Conservation (phyloP, 1,140 invertebrate genomes). For the Dinoponera quadriceps region DNA sequence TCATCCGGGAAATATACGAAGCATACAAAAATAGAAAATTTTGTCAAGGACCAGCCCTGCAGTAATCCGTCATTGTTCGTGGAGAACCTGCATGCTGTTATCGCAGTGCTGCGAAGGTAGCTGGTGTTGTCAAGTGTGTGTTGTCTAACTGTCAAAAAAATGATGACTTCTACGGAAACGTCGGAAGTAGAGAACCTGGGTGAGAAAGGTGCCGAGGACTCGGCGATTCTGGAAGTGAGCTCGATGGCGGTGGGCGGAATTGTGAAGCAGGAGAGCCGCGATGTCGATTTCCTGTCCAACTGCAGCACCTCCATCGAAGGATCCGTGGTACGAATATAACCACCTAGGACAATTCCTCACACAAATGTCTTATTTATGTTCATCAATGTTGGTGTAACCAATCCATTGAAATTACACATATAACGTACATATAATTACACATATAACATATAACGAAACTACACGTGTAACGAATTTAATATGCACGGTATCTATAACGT, state of each 20-base stretch:
- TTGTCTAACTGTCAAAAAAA: conserved; percentile 67
- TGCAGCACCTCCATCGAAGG: conserved; percentile 84
- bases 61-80: not conserved
- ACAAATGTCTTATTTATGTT: not conserved
- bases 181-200: conserved; percentile 74
- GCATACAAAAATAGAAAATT: too few relatives aligned
- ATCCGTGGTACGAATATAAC: conserved; percentile 81
- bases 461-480: too few relatives aligned
- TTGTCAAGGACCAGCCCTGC: too few relatives aligned
- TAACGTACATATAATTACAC: not conserved
- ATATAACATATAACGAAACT: not conserved
- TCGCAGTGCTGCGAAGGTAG: conserved; percentile 23
- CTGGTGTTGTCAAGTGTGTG: conserved; percentile 10
- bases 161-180: conserved; percentile 81
- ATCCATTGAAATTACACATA: conserved; percentile 7
- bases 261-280: conserved; percentile 79
- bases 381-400: not conserved
- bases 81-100: conserved; percentile 44
- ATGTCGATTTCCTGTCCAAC: conserved; percentile 82
- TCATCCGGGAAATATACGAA: too few relatives aligned
- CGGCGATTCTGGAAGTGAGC: conserved; percentile 81
- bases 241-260: conserved; percentile 77
- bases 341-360: conserved; percentile 14
- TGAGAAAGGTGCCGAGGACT: conserved; percentile 68
- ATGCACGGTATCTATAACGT: too few relatives aligned